Conservation (phyloP, 2,888 invertebrate species). For the Helicoverpa assulta region DNA sequence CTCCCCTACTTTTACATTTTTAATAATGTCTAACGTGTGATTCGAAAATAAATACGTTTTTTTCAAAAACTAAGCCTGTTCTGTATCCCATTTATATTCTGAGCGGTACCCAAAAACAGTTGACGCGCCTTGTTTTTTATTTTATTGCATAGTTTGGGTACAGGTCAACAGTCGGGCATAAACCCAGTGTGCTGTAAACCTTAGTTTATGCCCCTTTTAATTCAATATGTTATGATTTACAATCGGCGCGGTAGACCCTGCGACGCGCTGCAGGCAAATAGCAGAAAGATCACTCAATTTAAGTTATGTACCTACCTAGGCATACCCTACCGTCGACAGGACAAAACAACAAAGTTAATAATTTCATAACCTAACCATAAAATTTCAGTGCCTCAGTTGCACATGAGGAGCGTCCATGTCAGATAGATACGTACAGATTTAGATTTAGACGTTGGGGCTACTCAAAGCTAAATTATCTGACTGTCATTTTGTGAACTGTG, state of each 20-base stretch:
- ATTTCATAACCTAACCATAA: no score
- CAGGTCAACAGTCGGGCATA: constrained; percentile 59
- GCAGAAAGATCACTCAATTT: constrained; percentile 20
- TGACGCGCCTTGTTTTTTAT: constrained; percentile 38
- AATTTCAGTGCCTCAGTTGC: no score
- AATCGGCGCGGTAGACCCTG: constrained; percentile 51
- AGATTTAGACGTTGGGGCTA: no score
- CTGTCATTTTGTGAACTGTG: no score
- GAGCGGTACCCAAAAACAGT: constrained; percentile 16
- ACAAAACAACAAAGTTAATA: no score
- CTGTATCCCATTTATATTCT: constrained; percentile 31
- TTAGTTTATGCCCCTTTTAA: constrained; percentile 67
- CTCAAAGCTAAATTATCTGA: no score
- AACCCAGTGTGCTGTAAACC: constrained; percentile 65
- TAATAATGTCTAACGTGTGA: background rate
- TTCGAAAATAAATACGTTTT: background rate
- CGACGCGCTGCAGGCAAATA: background rate
- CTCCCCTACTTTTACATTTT: no score
- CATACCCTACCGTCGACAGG: no score
- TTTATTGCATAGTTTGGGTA: constrained; percentile 57
- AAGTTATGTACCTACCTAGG: no score
- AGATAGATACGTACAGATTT: no score
- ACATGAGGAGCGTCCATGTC: no score
- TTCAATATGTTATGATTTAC: constrained; percentile 77
- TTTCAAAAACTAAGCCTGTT: background rate